These are phyloP conservation scores for Drosophila dunni DNA, from an alignment of 1,140 invertebrate species.

Conservation along the genomic window DNA sequence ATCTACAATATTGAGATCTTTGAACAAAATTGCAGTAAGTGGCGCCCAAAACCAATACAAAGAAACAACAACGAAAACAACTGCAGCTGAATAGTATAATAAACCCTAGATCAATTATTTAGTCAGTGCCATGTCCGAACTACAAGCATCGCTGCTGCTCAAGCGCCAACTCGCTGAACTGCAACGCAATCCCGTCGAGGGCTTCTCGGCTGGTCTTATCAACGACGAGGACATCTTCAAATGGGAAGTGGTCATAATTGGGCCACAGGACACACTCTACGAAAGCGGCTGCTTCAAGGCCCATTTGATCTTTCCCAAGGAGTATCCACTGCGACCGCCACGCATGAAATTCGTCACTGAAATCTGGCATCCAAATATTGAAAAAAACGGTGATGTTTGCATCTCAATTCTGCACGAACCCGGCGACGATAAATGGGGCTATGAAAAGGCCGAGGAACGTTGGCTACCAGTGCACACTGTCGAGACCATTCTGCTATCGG, in stretches of 20 bases:
- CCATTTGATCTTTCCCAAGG: constrained; percentile 98
- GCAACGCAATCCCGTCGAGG: constrained; percentile 94
- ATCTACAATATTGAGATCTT: constrained; percentile 44
- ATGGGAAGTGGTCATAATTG: constrained; percentile 99
- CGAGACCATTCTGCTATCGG: constrained; percentile 98
- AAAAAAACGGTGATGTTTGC: constrained; percentile 98
- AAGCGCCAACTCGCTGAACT: constrained; percentile 97
- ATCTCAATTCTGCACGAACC: constrained; percentile 99
- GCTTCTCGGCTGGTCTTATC: constrained; percentile 98
- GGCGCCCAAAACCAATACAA: neutral
- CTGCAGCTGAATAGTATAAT: neutral
- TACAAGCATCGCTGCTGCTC: constrained; percentile 96
- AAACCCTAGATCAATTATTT: neutral
- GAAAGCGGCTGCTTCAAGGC: constrained; percentile 99
- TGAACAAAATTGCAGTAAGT: constrained; percentile 73
- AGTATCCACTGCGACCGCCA: constrained; percentile 98
- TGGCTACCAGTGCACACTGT: constrained; percentile 99
- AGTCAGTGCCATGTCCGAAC: constrained; percentile 90
- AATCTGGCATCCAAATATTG: constrained; percentile 99
- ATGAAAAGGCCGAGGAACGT: constrained; percentile 98
- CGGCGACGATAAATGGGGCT: constrained; percentile 97
- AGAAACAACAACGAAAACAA: neutral
- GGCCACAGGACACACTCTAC: constrained; percentile 98
- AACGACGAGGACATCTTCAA: constrained; percentile 97
- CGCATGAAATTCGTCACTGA: constrained; percentile 99